Evolutionary conservation across 1,140 invertebrate species (phyloP), one percentile per base, ranked within the genome.

Genomic region (Solenopsis invicta): DNA sequence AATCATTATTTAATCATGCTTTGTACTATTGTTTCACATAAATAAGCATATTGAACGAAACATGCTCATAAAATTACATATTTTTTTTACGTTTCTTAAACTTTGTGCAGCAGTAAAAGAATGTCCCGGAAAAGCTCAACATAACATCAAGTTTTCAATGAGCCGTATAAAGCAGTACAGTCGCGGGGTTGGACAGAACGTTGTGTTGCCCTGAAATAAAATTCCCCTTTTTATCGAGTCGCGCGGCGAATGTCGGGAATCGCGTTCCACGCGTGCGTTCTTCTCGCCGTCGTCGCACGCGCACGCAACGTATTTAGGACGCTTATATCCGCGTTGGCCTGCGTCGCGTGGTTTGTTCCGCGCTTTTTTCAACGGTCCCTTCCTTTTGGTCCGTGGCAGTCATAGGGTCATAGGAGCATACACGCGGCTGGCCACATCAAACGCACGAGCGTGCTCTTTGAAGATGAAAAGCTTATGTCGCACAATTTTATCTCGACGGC

Each of bases 391-490:
- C 37, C 56, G 21, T 18, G 66, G 74, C 86, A 91, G 90, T 89
- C 85, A 90, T 76, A 59, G 61, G 80, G 80, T 18, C 59, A 71
- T 48, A 74, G 71, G 24, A 24, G 54, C 74, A 76, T 85, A 82
- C 87, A 85, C 86, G 54, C 29, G 88, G 87, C 74, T 87, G 75
- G 85, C 91, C 92, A 93, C 92, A 93, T 93, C 92, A 93, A 93
- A 93, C 92, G 59, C 85, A 88, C 88, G 88, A 90, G 87, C 29
- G 69, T 89, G 81, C 85, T 78, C 91, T 93, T 93, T 93, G 92
- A 93, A 91, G 92, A 93, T 92, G 91, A 74, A 92, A 93, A 93
- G 91, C 92, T 91, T 87, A 87, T 50, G 86, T 92, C 88, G 88
- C 85, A 82, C 90, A 93, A 93, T 92, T 93, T 92, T 92, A 93